A percentile compares a stretch with the other conserved stretches of the same genome.
These are phyloP conservation scores for Phrynocephalus guinanensis DNA, from an alignment of 2,797 vertebrate species.

Conservation along the genomic window DNA sequence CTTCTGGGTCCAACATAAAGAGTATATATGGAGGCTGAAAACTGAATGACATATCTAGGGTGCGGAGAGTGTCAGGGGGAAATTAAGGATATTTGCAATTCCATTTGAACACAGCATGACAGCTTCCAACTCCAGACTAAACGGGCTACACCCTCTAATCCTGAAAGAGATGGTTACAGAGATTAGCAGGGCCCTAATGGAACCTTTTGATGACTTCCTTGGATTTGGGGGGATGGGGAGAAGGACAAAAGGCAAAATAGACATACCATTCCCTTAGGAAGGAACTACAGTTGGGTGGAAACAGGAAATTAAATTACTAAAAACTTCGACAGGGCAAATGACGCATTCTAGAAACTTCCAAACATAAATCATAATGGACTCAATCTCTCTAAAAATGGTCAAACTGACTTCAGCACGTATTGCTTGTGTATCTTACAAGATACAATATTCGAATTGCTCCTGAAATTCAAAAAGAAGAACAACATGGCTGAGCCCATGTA, in stretches of 20 bases:
- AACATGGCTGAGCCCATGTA: background rate
- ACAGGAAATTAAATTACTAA: constrained; percentile 30
- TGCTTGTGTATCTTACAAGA: background rate
- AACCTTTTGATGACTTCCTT: constrained; percentile 19
- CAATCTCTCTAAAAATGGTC: background rate
- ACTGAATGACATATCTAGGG: constrained; percentile 14
- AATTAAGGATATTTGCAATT: constrained; percentile 37
- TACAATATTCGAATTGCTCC: background rate
- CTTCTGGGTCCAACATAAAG: background rate
- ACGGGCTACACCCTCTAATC: constrained; percentile 37
- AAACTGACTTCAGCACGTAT: background rate
- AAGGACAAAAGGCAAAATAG: constrained; percentile 32
- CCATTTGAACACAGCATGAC: constrained; percentile 30
- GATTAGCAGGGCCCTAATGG: constrained; percentile 29
- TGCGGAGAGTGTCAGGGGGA: constrained; percentile 2
- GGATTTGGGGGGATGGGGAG: background rate
- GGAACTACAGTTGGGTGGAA: constrained; percentile 10
- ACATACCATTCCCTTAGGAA: constrained; percentile 35
- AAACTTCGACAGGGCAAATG: background rate
- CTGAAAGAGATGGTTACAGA: constrained; percentile 31
- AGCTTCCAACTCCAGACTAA: constrained; percentile 26
- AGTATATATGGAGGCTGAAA: background rate
- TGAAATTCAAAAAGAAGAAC: constrained; percentile 1
- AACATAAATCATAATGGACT: background rate
- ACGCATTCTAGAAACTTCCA: background rate